phyloP scores from a whole-genome alignment of 2,797 vertebrate species.

The Muraenolepis orangiensis region DNA sequence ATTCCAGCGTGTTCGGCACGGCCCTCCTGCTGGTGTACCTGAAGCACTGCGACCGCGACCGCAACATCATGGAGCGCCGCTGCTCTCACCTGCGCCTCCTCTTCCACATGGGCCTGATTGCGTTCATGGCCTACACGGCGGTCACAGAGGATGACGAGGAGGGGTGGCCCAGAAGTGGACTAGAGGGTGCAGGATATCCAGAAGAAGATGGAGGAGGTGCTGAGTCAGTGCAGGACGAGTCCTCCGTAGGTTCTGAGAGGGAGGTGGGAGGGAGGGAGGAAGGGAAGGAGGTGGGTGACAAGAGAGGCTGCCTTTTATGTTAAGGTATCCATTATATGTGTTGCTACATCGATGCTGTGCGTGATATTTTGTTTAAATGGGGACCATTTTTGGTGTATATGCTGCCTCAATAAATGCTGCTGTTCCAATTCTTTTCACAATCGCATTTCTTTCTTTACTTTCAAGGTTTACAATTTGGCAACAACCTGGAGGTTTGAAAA shows the following conservation, averaged over 20 bases:
- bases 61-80: conserved; percentile 68
- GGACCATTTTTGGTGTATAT: conserved; percentile 34
- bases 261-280: neutral
- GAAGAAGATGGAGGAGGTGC: conserved; percentile 67
- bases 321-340: neutral
- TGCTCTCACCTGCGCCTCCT: conserved; percentile 74
- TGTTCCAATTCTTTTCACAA: conserved; percentile 35
- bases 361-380: conserved; percentile 30
- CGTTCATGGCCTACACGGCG: conserved; percentile 73
- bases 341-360: conserved; percentile 21
- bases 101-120: conserved; percentile 77
- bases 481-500: neutral
- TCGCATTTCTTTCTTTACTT: neutral
- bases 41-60: conserved; percentile 61
- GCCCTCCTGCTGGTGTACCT: conserved; percentile 72
- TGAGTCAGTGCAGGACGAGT: conserved; percentile 61
- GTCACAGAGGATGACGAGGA: conserved; percentile 75
- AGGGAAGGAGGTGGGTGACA: neutral
- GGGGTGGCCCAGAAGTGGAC: conserved; percentile 67
- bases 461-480: neutral
- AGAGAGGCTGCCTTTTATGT: neutral
- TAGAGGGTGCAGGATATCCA: conserved; percentile 68
- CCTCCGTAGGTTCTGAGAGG: conserved; percentile 2
- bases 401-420: conserved; percentile 23
- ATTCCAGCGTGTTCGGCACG: conserved; percentile 57